Percentiles rank a stretch among this genome's conserved stretches.
Evolutionary conservation across 2,888 invertebrate species (phyloP).

Genomic region (Phytoseiulus persimilis): DNA sequence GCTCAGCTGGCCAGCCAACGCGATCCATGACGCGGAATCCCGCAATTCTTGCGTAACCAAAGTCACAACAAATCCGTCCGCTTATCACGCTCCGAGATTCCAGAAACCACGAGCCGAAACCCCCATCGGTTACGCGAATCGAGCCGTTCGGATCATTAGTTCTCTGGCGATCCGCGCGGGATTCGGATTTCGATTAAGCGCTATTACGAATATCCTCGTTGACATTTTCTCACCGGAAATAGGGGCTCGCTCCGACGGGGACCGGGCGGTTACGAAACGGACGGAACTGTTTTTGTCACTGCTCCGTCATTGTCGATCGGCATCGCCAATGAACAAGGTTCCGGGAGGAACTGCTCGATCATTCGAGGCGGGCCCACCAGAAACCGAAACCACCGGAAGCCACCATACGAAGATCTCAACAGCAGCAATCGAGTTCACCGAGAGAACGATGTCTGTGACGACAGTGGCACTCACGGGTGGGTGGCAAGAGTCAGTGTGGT

Average conservation of each 20-base stretch:
- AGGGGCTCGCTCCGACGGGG: background rate
- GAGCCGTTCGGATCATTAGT: background rate
- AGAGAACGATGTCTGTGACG: too few species aligned
- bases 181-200: background rate
- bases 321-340: background rate
- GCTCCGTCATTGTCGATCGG: background rate
- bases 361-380: background rate
- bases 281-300: background rate
- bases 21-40: too few species aligned
- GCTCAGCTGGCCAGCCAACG: background rate
- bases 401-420: too few species aligned
- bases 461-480: too few species aligned
- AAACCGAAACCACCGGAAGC: too few species aligned
- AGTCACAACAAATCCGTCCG: background rate
- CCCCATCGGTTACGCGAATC: background rate
- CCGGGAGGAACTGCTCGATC: background rate
- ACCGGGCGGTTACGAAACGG: background rate
- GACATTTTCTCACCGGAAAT: background rate
- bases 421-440: too few species aligned
- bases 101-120: background rate
- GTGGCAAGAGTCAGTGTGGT: too few species aligned
- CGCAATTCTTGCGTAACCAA: too few species aligned
- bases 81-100: background rate
- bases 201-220: background rate
- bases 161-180: background rate